Conservation (phyloP, 2,888 invertebrate genomes). For the Leptinotarsa tumamoca region DNA sequence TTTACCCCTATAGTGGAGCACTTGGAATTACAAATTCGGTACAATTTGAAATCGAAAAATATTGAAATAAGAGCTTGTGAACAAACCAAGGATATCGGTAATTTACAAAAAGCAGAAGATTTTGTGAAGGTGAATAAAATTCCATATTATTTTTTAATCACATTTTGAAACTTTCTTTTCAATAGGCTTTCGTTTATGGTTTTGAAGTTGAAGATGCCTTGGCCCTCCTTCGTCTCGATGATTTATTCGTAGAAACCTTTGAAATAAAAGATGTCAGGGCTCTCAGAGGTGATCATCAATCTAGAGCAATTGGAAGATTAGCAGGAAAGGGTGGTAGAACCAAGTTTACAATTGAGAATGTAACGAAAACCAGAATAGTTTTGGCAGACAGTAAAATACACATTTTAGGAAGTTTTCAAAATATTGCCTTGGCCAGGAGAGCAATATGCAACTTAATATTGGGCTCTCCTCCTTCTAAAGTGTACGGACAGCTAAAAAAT, state of each 20-base stretch:
- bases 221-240: constrained; percentile 93
- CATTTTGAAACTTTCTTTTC: neutral
- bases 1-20: constrained; percentile 97
- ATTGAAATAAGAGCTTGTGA: constrained; percentile 83
- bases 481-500: constrained; percentile 92
- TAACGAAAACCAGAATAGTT: constrained; percentile 97
- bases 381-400: constrained; percentile 97
- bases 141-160: neutral
- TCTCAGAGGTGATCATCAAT: constrained; percentile 93
- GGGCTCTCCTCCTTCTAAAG: constrained; percentile 97
- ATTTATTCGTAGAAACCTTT: constrained; percentile 96
- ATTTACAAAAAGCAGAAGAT: constrained; percentile 97
- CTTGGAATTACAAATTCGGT: constrained; percentile 91
- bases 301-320: constrained; percentile 95
- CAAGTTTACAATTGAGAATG: constrained; percentile 98
- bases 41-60: constrained; percentile 90
- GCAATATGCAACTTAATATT: constrained; percentile 97
- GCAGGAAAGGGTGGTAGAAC: constrained; percentile 98
- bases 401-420: constrained; percentile 96
- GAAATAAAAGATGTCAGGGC: constrained; percentile 97
- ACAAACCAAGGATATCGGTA: constrained; percentile 86
- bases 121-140: constrained; percentile 79
- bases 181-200: constrained; percentile 88
- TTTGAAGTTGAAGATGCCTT: constrained; percentile 98
- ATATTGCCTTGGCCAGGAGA: constrained; percentile 92